Conservation (phyloP, 2,113 vertebrate genomes). For the Gila orcuttii region DNA sequence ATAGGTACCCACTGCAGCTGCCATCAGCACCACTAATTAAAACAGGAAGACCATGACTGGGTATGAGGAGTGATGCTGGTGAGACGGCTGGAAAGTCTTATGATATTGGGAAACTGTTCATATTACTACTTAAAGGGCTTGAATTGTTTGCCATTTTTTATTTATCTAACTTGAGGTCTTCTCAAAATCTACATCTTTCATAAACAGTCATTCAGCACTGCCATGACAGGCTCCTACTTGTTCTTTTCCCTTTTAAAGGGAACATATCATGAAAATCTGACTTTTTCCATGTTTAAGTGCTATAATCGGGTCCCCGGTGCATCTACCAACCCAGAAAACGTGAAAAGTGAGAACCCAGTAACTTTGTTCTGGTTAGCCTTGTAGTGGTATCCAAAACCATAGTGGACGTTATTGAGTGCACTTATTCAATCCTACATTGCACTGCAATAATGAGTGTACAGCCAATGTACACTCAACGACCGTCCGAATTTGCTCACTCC, state of each 20-base stretch:
- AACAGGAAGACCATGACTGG: slow-evolving; percentile 23
- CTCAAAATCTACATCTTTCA: background rate
- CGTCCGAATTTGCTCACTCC: no score
- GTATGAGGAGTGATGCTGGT: background rate
- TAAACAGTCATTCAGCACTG: background rate
- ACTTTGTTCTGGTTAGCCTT: no score
- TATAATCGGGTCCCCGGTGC: no score
- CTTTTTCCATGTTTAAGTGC: no score
- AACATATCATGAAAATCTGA: no score
- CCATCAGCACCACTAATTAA: slow-evolving; percentile 43
- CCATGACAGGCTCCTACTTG: background rate
- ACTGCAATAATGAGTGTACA: no score
- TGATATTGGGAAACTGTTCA: background rate
- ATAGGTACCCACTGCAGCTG: slow-evolving; percentile 35
- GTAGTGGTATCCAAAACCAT: no score
- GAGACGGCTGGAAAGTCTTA: background rate
- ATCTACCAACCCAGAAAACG: no score
- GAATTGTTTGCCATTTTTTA: background rate
- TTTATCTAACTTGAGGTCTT: background rate
- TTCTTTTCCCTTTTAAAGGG: background rate
- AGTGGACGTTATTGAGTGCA: no score
- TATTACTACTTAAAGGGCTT: background rate
- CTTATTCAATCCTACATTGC: no score
- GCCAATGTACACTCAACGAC: no score
- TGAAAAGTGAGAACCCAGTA: no score